Percentiles rank a stretch among this genome's conserved stretches.
Evolutionary conservation across 2,888 invertebrate genomes (phyloP).

Genomic region (Priocnemis perturbator): DNA sequence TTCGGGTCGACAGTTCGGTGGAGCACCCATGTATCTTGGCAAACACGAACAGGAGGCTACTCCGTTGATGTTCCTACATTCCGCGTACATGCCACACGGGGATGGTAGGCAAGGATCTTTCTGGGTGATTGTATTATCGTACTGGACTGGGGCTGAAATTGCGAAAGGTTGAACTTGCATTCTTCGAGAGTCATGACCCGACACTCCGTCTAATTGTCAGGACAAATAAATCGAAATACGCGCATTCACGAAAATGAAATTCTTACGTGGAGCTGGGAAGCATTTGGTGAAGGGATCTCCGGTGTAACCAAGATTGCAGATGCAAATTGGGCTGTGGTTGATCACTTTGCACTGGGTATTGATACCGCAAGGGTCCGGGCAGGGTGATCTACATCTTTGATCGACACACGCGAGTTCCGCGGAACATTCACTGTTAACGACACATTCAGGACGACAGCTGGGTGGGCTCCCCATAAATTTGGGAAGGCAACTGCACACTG

Average conservation of each 20-base stretch:
- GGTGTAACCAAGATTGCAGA: slow-evolving; percentile 86
- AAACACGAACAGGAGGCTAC: slow-evolving; percentile 90
- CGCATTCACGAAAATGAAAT: slow-evolving; percentile 10
- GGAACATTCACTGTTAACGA: slow-evolving; percentile 86
- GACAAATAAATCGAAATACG: not conserved
- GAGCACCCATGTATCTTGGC: slow-evolving; percentile 85
- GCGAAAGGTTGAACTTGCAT: slow-evolving; percentile 1
- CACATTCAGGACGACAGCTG: slow-evolving; percentile 89
- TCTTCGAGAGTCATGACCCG: not conserved
- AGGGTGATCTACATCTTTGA: slow-evolving; percentile 88
- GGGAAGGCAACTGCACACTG: slow-evolving; percentile 86
- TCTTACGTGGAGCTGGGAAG: slow-evolving; percentile 75
- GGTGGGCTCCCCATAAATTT: slow-evolving; percentile 89
- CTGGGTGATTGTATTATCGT: slow-evolving; percentile 59
- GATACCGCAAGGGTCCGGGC: slow-evolving; percentile 85
- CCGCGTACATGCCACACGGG: slow-evolving; percentile 91
- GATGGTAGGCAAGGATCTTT: slow-evolving; percentile 86
- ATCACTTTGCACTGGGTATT: slow-evolving; percentile 89
- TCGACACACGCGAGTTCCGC: slow-evolving; percentile 87
- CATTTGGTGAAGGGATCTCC: slow-evolving; percentile 85
- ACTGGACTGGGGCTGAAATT: slow-evolving; percentile 74
- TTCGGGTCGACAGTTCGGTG: slow-evolving; percentile 89
- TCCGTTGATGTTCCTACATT: slow-evolving; percentile 85
- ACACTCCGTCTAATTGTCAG: not conserved
- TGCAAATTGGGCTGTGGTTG: slow-evolving; percentile 88